Evolutionary conservation across 1,140 invertebrate species (phyloP).

Genomic region (Mamestra configurata): DNA sequence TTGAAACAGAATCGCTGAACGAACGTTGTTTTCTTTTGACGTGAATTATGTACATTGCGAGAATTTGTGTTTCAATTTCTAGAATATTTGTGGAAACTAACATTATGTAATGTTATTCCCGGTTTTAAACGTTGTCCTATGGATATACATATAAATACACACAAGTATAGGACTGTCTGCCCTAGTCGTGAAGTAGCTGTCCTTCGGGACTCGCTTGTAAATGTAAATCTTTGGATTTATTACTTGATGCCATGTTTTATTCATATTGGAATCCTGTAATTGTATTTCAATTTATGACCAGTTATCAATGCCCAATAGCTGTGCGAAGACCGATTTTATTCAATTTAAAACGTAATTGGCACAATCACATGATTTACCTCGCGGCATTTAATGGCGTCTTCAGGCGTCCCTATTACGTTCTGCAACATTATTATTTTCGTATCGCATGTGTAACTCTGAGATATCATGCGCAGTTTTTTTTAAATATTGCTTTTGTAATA

Average conservation of each 20-base stretch:
- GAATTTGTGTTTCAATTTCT: neutral
- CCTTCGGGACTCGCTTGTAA: neutral
- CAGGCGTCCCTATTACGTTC: neutral
- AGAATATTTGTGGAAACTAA: neutral
- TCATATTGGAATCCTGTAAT: slow-evolving; percentile 10
- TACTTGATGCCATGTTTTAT: neutral
- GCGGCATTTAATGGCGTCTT: slow-evolving; percentile 8
- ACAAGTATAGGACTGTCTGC: no score
- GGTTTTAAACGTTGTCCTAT: neutral
- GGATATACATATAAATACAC: neutral
- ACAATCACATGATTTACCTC: slow-evolving; percentile 16
- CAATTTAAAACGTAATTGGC: slow-evolving; percentile 48
- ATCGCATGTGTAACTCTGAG: neutral
- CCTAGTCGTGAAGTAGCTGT: neutral
- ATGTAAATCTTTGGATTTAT: slow-evolving; percentile 10
- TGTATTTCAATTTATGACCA: slow-evolving; percentile 16
- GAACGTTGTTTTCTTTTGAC: slow-evolving; percentile 15
- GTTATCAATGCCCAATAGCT: slow-evolving; percentile 27
- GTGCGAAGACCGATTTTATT: slow-evolving; percentile 16
- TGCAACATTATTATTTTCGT: slow-evolving; percentile 17
- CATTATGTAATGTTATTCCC: neutral
- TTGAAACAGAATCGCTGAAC: neutral
- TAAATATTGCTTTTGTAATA: neutral
- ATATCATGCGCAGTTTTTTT: neutral
- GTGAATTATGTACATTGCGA: neutral